A percentile compares a stretch with the other conserved stretches of the same genome.
phyloP scores from a whole-genome alignment of 2,113 vertebrate species.

The Nothoprocta pentlandii region DNA sequence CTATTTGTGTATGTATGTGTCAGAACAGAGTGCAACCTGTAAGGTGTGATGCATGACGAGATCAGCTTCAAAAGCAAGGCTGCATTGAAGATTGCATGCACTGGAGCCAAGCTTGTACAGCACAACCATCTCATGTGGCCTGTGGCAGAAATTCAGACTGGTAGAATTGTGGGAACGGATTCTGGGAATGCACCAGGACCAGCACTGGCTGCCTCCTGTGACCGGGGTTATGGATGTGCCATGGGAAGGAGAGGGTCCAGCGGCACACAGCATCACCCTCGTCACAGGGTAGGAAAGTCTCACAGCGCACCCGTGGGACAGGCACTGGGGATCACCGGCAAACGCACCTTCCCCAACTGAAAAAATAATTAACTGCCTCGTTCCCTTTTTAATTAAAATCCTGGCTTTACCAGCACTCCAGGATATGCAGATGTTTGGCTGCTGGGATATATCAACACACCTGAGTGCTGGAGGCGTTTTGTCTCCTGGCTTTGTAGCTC shows the following conservation, averaged over 20 bases:
- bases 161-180: background rate
- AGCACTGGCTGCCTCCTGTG: background rate
- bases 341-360: background rate
- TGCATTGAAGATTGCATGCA: background rate
- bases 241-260: background rate
- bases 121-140: background rate
- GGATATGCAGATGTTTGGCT: slow-evolving; percentile 63
- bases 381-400: slow-evolving; percentile 61
- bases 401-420: slow-evolving; percentile 34
- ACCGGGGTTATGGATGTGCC: background rate
- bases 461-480: slow-evolving; percentile 50
- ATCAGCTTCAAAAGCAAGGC: background rate
- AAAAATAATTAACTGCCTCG: slow-evolving; percentile 36
- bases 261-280: background rate
- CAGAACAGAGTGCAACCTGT: background rate
- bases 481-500: slow-evolving; percentile 4
- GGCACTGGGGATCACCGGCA: background rate
- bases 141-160: background rate
- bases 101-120: background rate
- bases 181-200: background rate
- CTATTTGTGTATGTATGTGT: background rate
- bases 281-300: background rate
- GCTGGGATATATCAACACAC: slow-evolving; percentile 55
- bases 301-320: slow-evolving; percentile 45
- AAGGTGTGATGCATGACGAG: background rate